A percentile compares a stretch with the other conserved stretches of the same genome.
Conservation (phyloP, 2,888 invertebrate genomes). For the Leucania comma region DNA sequence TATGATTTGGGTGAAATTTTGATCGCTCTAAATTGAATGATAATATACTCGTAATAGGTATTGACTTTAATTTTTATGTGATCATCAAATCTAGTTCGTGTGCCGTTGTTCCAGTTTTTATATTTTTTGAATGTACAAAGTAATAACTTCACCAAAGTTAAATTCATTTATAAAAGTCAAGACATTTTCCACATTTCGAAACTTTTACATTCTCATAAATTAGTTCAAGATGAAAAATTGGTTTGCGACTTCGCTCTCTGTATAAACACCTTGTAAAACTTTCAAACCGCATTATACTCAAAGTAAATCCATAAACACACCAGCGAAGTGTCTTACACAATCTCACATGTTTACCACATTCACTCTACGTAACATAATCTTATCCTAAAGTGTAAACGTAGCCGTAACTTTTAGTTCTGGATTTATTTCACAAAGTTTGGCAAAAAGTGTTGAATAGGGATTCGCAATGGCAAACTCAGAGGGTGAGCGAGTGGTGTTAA, state of each 20-base stretch:
- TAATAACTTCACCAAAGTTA: neutral
- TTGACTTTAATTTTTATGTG: neutral
- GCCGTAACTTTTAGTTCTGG: conserved; percentile 50
- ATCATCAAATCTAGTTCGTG: no score
- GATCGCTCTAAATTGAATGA: conserved; percentile 22
- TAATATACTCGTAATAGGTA: conserved; percentile 24
- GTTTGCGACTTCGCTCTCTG: neutral
- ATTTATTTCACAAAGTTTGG: conserved; percentile 60
- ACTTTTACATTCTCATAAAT: neutral
- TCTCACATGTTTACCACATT: conserved; percentile 52
- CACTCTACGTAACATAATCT: conserved; percentile 49
- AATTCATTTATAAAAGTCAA: neutral
- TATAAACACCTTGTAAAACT: conserved; percentile 11
- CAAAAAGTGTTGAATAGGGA: conserved; percentile 42
- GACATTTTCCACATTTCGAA: neutral
- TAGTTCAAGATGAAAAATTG: neutral
- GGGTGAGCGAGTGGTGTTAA: conserved; percentile 14
- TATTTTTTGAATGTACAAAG: neutral
- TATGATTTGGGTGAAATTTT: conserved; percentile 12
- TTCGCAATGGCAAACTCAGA: conserved; percentile 26
- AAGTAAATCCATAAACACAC: conserved; percentile 45
- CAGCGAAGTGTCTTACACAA: conserved; percentile 24
- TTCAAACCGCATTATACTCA: conserved; percentile 15
- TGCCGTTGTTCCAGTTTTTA: neutral
- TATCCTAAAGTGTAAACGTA: conserved; percentile 42